Conservation (phyloP, 2,113 vertebrate genomes). For the Lycaon pictus region DNA sequence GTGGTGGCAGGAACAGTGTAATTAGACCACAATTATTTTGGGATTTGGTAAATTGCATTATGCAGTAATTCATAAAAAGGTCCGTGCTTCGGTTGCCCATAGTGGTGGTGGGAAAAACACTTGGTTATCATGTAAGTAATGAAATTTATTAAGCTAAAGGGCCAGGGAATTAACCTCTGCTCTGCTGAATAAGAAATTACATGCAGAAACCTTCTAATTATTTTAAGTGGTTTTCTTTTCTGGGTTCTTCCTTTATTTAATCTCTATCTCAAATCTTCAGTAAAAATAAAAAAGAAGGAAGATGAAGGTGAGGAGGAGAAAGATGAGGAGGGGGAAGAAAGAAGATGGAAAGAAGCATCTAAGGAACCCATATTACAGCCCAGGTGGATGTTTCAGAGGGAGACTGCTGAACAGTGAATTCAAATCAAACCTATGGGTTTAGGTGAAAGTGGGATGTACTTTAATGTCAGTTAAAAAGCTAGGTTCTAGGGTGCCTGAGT, state of each 20-base stretch:
- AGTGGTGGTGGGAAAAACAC: background rate
- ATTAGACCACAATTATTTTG: slow-evolving; percentile 59
- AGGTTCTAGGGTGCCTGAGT: background rate
- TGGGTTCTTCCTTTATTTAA: slow-evolving; percentile 51
- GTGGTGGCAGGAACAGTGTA: background rate
- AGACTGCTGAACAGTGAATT: fast-evolving
- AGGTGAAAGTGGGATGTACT: background rate
- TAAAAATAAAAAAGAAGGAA: background rate
- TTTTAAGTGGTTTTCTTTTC: slow-evolving; percentile 68
- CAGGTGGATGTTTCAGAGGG: background rate
- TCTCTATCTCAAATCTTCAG: slow-evolving; percentile 7
- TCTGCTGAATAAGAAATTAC: slow-evolving; percentile 49
- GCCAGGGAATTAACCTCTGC: slow-evolving; percentile 67
- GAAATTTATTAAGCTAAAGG: slow-evolving; percentile 67
- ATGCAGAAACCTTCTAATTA: slow-evolving; percentile 44
- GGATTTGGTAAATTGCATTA: slow-evolving; percentile 66
- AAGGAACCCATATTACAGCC: background rate
- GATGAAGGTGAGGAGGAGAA: background rate
- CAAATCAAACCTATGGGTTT: background rate
- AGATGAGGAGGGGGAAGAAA: background rate
- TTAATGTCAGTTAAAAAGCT: background rate
- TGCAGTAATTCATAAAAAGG: slow-evolving; percentile 58
- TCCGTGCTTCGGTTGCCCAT: background rate
- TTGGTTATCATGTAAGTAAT: slow-evolving; percentile 48
- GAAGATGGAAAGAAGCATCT: background rate